A percentile compares a stretch with the other conserved stretches of the same genome.
These are phyloP conservation scores for Halocaridina rubra DNA, from an alignment of 2,888 invertebrate species.

Conservation along the genomic window DNA sequence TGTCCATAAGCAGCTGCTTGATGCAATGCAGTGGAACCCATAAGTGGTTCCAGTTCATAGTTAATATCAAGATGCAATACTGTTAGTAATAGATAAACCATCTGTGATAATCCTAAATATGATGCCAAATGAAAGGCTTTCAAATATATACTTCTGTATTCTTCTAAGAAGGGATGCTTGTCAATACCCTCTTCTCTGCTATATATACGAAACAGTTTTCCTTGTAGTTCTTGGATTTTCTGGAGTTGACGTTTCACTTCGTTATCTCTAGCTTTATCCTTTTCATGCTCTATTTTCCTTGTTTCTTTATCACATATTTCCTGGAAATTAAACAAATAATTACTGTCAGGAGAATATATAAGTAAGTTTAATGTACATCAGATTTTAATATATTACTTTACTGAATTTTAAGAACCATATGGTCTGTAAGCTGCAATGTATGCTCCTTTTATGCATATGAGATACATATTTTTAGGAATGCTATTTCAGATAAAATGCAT, in stretches of 20 bases:
- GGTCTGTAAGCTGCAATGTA: no score
- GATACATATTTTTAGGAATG: no score
- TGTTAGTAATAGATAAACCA: neutral
- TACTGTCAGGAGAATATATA: no score
- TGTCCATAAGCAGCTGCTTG: constrained; percentile 39
- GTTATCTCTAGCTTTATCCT: neutral
- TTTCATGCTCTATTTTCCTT: neutral
- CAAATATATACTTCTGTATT: no score
- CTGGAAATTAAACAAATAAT: no score
- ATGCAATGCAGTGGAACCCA: constrained; percentile 27
- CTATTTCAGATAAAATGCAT: no score
- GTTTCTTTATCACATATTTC: neutral
- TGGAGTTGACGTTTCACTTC: neutral
- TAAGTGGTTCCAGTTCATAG: neutral
- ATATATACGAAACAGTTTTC: neutral
- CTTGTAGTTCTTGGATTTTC: neutral
- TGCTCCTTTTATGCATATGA: no score
- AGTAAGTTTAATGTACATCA: no score
- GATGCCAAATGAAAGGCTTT: neutral
- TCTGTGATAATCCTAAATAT: neutral
- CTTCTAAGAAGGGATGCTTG: neutral
- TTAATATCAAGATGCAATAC: constrained; percentile 2
- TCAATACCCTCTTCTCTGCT: neutral
- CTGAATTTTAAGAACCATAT: no score
- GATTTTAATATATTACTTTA: no score